Evolutionary conservation across 2,888 invertebrate species (phyloP).

Genomic region (Cataglyphis altisquamis): DNA sequence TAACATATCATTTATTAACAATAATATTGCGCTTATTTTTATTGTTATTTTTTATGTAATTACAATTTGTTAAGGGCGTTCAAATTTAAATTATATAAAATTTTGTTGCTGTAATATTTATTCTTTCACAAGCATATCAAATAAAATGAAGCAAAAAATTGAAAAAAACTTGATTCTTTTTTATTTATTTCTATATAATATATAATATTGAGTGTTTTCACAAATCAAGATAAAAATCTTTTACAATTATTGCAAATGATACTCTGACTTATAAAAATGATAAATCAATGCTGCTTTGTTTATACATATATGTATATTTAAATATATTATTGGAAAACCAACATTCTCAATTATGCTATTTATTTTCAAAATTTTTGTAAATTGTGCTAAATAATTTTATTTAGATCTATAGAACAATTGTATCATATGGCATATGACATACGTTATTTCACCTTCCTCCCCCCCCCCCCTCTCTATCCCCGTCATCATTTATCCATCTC

Average conservation of each 20-base stretch:
- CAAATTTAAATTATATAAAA: background rate
- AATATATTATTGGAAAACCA: too few relatives aligned
- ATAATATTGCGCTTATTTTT: background rate
- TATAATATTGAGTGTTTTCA: background rate
- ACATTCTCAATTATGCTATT: too few relatives aligned
- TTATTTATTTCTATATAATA: background rate
- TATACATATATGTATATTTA: too few relatives aligned
- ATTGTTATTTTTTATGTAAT: background rate
- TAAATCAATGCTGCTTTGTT: too few relatives aligned
- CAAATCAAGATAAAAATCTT: too few relatives aligned
- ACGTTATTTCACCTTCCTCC: too few relatives aligned
- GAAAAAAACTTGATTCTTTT: background rate
- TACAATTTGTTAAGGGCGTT: background rate
- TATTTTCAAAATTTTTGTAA: too few relatives aligned
- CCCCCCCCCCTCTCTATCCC: too few relatives aligned
- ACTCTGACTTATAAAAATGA: background rate
- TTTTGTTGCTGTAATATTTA: background rate
- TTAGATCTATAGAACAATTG: too few relatives aligned
- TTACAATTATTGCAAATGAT: background rate
- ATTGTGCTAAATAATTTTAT: too few relatives aligned
- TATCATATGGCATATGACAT: too few relatives aligned
- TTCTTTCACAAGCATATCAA: background rate
- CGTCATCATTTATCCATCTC: too few relatives aligned
- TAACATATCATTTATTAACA: background rate
- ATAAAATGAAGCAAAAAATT: background rate